A percentile compares a stretch with the other conserved stretches of the same genome.
Evolutionary conservation across 2,113 vertebrate species (phyloP).

Genomic region (Bufo gargarizans): DNA sequence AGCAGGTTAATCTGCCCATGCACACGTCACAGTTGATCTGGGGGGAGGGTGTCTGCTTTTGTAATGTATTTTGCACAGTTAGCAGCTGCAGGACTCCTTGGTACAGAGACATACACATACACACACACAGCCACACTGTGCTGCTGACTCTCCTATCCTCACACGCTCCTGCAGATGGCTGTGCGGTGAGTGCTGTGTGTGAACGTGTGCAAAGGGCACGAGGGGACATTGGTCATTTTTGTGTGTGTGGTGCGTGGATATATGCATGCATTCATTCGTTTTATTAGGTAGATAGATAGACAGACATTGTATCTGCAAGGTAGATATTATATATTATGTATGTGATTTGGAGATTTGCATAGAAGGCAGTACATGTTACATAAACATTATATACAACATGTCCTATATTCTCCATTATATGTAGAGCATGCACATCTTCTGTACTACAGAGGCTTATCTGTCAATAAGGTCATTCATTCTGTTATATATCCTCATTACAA

Average conservation of each 20-base stretch:
- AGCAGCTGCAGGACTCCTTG: constrained; percentile 58
- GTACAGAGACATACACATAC: constrained; percentile 31
- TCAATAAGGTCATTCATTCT: background rate
- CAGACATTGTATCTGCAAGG: background rate
- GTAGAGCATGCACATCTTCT: background rate
- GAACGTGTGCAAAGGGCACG: background rate
- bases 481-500: background rate
- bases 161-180: constrained; percentile 45
- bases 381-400: no score
- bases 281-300: background rate
- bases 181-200: constrained; percentile 61
- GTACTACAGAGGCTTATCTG: background rate
- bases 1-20: constrained; percentile 67
- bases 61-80: constrained; percentile 62
- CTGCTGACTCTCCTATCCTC: constrained; percentile 36
- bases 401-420: background rate
- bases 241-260: background rate
- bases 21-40: constrained; percentile 69
- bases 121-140: constrained; percentile 39
- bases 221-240: background rate
- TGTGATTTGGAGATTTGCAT: background rate
- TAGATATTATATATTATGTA: background rate
- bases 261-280: background rate
- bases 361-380: no score
- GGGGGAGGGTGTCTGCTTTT: constrained; percentile 70